Evolutionary conservation across 2,113 vertebrate genomes (phyloP).

Genomic region (Charadrius vociferus): DNA sequence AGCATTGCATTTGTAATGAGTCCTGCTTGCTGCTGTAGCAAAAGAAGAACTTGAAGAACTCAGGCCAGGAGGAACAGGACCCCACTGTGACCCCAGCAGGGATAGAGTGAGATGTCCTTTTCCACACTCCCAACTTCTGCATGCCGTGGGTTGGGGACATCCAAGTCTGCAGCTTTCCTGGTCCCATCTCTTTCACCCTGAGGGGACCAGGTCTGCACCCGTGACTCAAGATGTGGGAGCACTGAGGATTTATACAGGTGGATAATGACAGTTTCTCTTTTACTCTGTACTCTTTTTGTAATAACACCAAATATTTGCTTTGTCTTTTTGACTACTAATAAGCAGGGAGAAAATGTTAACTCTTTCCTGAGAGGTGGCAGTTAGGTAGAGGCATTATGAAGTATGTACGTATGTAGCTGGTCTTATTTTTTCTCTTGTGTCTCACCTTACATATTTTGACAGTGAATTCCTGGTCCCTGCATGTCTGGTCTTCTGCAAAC

Average conservation of each 20-base stretch:
- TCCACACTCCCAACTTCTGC: neutral
- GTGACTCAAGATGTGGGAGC: neutral
- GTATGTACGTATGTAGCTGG: neutral
- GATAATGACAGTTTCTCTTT: neutral
- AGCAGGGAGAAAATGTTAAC: neutral
- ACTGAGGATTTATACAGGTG: neutral
- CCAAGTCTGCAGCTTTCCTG: neutral
- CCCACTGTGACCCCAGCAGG: neutral
- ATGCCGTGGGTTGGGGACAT: neutral
- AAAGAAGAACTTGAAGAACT: neutral
- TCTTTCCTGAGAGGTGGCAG: neutral
- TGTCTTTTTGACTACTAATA: neutral
- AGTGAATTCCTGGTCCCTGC: neutral
- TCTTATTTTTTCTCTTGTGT: neutral
- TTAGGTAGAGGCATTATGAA: neutral
- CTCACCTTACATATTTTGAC: neutral
- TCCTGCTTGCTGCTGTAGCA: neutral
- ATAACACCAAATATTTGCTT: neutral
- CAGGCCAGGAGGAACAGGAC: rapidly evolving
- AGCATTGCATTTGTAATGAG: neutral
- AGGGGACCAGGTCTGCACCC: neutral
- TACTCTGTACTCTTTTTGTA: neutral
- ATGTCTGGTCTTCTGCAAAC: neutral
- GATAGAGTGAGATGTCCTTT: neutral
- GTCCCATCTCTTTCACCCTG: neutral